phyloP scores from a whole-genome alignment of 2,888 invertebrate genomes.

The Agelastica alni region DNA sequence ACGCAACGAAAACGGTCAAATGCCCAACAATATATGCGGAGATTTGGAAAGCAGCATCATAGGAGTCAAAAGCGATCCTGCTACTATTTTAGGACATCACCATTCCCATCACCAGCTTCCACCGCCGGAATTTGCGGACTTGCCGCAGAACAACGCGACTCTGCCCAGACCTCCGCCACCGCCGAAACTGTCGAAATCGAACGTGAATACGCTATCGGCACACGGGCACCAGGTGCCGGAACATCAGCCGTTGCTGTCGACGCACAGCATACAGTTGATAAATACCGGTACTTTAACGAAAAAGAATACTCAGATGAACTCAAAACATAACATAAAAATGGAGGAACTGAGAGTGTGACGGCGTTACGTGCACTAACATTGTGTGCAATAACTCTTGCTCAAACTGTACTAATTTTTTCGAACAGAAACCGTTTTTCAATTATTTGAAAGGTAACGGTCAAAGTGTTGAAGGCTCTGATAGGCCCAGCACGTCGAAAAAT shows the following conservation, averaged over 20 bases:
- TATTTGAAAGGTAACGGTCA: not conserved
- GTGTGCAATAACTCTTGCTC: slow-evolving; percentile 45
- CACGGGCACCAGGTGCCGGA: slow-evolving; percentile 64
- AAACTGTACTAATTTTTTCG: slow-evolving; percentile 32
- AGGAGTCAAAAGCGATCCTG: slow-evolving; percentile 63
- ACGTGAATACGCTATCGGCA: slow-evolving; percentile 60
- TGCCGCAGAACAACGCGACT: slow-evolving; percentile 71
- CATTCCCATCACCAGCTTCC: slow-evolving; percentile 79
- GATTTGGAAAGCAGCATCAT: slow-evolving; percentile 69
- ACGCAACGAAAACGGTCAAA: slow-evolving; percentile 81
- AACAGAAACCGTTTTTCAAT: not conserved
- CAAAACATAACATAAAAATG: slow-evolving; percentile 66
- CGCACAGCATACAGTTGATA: slow-evolving; percentile 78
- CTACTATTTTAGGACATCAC: slow-evolving; percentile 74
- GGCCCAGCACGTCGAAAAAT: not conserved
- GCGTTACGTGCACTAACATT: slow-evolving; percentile 35
- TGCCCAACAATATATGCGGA: slow-evolving; percentile 88
- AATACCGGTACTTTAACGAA: slow-evolving; percentile 78
- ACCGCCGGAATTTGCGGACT: slow-evolving; percentile 83
- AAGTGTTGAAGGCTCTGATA: slow-evolving; percentile 1
- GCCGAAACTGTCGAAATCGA: slow-evolving; percentile 69
- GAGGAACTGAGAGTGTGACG: slow-evolving; percentile 86
- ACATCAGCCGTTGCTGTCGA: slow-evolving; percentile 70
- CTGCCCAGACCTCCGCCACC: slow-evolving; percentile 77
- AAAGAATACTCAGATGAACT: slow-evolving; percentile 71